These are phyloP conservation scores for Chymomyza amoena DNA, from an alignment of 2,888 invertebrate species.

Conservation along the genomic window DNA sequence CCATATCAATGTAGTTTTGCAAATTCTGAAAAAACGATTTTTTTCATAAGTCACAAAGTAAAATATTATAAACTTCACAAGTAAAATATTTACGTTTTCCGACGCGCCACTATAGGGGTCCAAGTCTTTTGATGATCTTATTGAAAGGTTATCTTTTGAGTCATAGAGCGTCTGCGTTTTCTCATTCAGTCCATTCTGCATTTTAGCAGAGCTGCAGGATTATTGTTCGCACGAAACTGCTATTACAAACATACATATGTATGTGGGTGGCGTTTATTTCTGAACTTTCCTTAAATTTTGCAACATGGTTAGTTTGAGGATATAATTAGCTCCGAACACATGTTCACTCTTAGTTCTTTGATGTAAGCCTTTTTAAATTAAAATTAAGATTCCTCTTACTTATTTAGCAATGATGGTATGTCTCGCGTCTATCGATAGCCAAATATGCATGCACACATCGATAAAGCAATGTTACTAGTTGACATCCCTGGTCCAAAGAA, in stretches of 20 bases:
- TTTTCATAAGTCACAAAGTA: background rate
- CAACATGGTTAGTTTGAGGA: too few relatives aligned
- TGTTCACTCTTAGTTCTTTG: background rate
- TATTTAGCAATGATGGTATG: background rate
- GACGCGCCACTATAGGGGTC: background rate
- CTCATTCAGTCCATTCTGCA: background rate
- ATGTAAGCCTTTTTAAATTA: background rate
- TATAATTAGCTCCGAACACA: background rate
- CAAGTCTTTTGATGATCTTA: background rate
- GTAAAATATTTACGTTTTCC: background rate
- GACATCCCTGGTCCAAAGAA: constrained; percentile 17
- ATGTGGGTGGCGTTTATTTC: too few relatives aligned
- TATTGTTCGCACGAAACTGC: too few relatives aligned
- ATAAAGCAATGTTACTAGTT: background rate
- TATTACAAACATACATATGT: too few relatives aligned
- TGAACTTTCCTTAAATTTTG: too few relatives aligned
- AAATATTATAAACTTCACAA: too few relatives aligned
- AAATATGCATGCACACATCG: background rate
- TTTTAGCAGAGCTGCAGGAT: background rate
- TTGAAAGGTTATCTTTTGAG: background rate
- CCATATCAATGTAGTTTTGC: background rate
- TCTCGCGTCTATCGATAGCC: background rate
- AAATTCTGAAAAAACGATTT: background rate
- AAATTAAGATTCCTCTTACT: background rate
- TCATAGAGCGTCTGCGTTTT: background rate